Evolutionary conservation across 2,797 vertebrate genomes (phyloP).

Genomic region (Pyrocephalus nanus): DNA sequence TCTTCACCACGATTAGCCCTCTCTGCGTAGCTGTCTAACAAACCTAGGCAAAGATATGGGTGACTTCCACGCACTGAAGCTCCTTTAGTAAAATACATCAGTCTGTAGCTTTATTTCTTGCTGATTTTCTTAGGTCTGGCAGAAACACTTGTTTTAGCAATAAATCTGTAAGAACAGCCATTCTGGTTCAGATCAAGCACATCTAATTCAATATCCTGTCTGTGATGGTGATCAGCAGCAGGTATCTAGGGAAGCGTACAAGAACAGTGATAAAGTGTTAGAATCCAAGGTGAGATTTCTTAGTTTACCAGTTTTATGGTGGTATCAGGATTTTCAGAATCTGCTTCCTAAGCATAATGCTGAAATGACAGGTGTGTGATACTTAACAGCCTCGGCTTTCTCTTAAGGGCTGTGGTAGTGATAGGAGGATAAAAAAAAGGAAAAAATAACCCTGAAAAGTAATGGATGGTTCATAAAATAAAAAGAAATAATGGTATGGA

Average conservation of each 20-base stretch:
- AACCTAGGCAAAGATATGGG: neutral
- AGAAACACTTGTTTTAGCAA: neutral
- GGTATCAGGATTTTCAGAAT: neutral
- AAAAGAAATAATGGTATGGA: neutral
- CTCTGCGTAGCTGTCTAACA: neutral
- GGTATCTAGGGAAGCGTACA: neutral
- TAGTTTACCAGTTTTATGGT: neutral
- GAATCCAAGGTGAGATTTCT: neutral
- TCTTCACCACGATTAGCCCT: neutral
- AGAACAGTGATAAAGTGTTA: neutral
- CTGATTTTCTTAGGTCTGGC: neutral
- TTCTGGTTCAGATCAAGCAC: neutral
- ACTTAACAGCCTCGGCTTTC: neutral
- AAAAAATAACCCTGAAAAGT: neutral
- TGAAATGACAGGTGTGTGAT: neutral
- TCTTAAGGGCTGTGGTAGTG: neutral
- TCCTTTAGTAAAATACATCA: neutral
- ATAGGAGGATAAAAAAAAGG: neutral
- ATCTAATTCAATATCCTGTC: constrained; percentile 10
- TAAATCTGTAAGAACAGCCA: neutral
- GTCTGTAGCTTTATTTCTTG: neutral
- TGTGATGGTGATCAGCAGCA: neutral
- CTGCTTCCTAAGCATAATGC: neutral
- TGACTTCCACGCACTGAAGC: neutral
- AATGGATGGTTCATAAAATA: neutral